Base-by-base conservation (phyloP, 2,797 vertebrate species). In the Chelidonichthys spinosus region DNA sequence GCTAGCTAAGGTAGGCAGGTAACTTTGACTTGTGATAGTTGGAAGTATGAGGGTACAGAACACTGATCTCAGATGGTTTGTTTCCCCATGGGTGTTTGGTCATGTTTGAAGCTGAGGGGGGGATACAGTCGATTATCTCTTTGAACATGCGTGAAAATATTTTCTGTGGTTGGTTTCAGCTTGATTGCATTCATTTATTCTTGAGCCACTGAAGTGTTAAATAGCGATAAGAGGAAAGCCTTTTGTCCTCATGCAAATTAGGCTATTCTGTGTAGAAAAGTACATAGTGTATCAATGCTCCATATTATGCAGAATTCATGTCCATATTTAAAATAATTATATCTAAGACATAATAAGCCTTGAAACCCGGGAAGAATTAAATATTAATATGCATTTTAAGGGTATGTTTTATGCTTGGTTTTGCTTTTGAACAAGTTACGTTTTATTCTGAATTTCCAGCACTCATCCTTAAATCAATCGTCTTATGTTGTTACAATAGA, bases 231-330 rank as follows among this genome's bases (percentile, higher is more conserved):
- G 46, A 76, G 63, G 53, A 25, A 63, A 25, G 54, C 11, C 58
- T 56, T 66, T 59, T 55, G 61, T 66, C n/a, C 15, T 33, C 33
- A 69, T 72, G 36, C 14, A 69, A 69, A 72, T 72, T 11, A 59
- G 50, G 18, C 61, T 60, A 14, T 15, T 35, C 11, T 69, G 11
- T 53, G 43, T n/a, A 25, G 32, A 70, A 58, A 35, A 46, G 6
- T 56, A 18, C 39, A 3, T n/a, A 33, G 32, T 37, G 18, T 56
- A 33, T 54, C 9, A 7, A 32, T 46, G n/a, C 35, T 66, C 7
- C n/a, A 11, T 14, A 49, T 47, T 15, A 40, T 40, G 35, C 18
- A 15, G 42, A 55, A 15, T 50, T 36, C 9, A 46, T 13, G 39
- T 11, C 33, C 3, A 11, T n/a, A 49, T 10, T 4, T 13, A 10